Base-by-base conservation (phyloP, 1,140 invertebrate species). In the Dendroctonus valens region DNA sequence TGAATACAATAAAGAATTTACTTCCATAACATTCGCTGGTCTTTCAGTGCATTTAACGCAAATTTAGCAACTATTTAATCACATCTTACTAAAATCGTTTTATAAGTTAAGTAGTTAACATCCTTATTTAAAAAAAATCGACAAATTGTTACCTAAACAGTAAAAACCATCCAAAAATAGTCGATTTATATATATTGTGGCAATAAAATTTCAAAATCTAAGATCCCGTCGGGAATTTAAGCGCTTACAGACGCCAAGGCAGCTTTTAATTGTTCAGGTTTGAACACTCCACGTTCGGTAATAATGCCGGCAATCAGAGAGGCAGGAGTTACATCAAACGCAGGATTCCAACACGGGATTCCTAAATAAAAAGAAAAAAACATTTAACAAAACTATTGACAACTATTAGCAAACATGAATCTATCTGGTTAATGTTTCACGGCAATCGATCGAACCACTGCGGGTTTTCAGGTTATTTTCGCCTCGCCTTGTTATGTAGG, bases 301-400 rank as follows among this genome's bases (percentile, higher is more conserved):
- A 99, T 91, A 67, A 99, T 96, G 7, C 92, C 94, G 15, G 92
- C 93, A 58, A 99, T 98, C 0, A 99, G 83, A 26, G 86, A 80
- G 5, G 92, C 92, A 14, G 97, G 96, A 12, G 97, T 99, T 3
- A 99, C 89, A 82, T 99, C 97, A 82, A 99, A 99, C 0, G 96
- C 92, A 49, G 97, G 97, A 85, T 99, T 99, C 96, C 96, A 99
- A 76, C 93, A 97, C 52, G 86, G 82, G 64, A 98, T 94, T 52
- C 93, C 91, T 90, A 78, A 4, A 80, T 70, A 9, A 12, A 46
- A 3, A 46, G 9, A 46, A 11, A 46, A 46, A 46, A 12, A 1
- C 12, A 0, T 2, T 11, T 11, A 46, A 46, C 1, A 53, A 11
- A n/a, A n/a, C 44, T 11, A 46, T 46, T 46, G 9, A 4, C 44